Base-by-base conservation (phyloP, 2,797 vertebrate species). In the Coccyzus lansbergi region DNA sequence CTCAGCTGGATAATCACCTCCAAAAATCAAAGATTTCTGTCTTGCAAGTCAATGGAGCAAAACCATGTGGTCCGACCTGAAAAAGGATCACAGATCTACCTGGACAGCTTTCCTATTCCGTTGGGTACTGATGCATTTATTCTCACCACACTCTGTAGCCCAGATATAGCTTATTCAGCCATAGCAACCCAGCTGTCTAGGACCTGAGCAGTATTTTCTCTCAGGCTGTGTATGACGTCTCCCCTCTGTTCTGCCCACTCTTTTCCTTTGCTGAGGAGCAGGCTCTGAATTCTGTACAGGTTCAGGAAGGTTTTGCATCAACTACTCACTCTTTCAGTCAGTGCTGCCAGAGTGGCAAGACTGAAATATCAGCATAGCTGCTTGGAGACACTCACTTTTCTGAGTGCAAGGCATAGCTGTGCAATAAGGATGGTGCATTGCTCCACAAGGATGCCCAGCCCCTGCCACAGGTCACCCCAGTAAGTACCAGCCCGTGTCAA, bases 141-240 rank as follows among this genome's bases (percentile, higher is more conserved):
- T 89, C 83, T 92, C 62, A 86, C 67, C 68, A 71, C 42, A 65
- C 29, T 44, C 56, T 7, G 6, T 31, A 36, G 24, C 62, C 64
- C 87, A 71, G 52, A 83, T 95, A 88, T 92, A 90, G 68, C 53
- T 94, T 88, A 83, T 67, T 90, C 90, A 92, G 60, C 87, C 88
- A 86, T 86, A 68, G 80, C 70, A 95, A 95, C 85, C 56, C 77
- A 88, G 77, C 56, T 92, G 70, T 86, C 71, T 77, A 64, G 63
- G 67, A 80, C 53, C 53, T 59, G 60, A 0, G 38, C 75, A 85
- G 49, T 74, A 14, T 94, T 90, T 94, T 86, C 74, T 94, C 44
- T 6, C 59, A 84, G 67, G 63, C 70, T 90, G 29, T 6, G 9
- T 12, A 46, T 88, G 67, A 90, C 2, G 51, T 76, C 40, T 76